Conservation (phyloP, 30 jellyfish, hydroid and myxozoan species). For the Hydra vulgaris region DNA sequence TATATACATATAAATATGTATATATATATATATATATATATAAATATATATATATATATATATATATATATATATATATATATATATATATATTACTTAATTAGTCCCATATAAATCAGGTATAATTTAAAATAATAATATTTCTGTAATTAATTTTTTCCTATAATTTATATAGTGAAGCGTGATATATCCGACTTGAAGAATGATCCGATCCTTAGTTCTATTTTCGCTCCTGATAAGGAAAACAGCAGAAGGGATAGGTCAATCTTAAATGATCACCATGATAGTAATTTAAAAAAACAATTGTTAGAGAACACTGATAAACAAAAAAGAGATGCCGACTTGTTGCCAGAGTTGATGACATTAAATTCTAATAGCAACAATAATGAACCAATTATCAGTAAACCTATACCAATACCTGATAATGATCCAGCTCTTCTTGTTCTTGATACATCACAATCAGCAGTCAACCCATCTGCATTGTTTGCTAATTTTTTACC, state of each 20-base stretch:
- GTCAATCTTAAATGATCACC: slow-evolving; percentile 10
- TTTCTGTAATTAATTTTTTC: neutral
- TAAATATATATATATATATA: too few species aligned
- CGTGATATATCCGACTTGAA: slow-evolving; percentile 34
- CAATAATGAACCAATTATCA: neutral
- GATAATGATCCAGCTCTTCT: neutral
- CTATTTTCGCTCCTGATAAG: slow-evolving; percentile 12
- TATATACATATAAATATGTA: too few species aligned
- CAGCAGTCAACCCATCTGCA: slow-evolving; percentile 19
- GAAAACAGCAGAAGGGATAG: slow-evolving; percentile 14
- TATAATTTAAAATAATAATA: too few species aligned
- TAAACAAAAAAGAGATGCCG: slow-evolving; percentile 4
- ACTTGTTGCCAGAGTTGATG: slow-evolving; percentile 16
- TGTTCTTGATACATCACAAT: slow-evolving; percentile 5
- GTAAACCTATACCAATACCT: neutral
- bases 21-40: too few species aligned
- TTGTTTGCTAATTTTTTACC: slow-evolving; percentile 10
- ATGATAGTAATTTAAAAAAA: neutral
- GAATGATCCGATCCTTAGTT: slow-evolving; percentile 10
- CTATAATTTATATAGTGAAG: neutral
- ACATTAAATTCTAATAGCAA: neutral
- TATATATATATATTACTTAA: too few species aligned
- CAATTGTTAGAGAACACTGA: neutral
- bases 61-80: too few species aligned
- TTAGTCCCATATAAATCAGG: too few species aligned